Base-by-base conservation (phyloP, 1,140 invertebrate species). In the Drosophila mayri region DNA sequence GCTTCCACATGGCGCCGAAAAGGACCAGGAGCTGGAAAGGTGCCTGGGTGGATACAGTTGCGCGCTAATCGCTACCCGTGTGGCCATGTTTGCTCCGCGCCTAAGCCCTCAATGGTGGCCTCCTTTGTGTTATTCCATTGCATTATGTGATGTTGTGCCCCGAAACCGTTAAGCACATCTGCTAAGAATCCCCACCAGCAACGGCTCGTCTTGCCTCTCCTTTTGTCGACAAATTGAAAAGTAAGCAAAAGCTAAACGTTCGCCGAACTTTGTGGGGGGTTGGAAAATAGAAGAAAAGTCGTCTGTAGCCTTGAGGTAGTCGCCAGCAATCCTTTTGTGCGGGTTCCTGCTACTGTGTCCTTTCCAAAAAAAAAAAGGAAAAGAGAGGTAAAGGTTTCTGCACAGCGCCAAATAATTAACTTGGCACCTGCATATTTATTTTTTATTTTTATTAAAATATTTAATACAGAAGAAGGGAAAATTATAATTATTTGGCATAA, bases 171-270 rank as follows among this genome's bases (percentile, higher is more conserved):
- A 57, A 76, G 79, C 79, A 64, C 74, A 67, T 63, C 76, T 82
- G 81, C 68, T 18, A 41, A 55, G 28, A 38, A 40, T 35, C 38
- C 50, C 20, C 50, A 47, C 41, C 20, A 7, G 18, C 58, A 16
- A 16, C 4, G 3, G 41, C 20, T 22, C 22, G 32, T 7, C 38
- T 11, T 3, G 1, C 18, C 37, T 11, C 11, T 16, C 43, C 25
- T 25, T 30, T 50, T 11, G 12, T 38, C 66, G 60, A 22, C 43
- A 83, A 86, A 86, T 86, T 86, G 83, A 76, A 86, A 86, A 72
- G 83, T 87, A 86, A 86, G 83, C 83, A 83, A 55, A 22, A 80
- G 76, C 76, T 88, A 87, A 87, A 87, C 80, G 83, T 88, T 88
- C 61, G 18, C 67, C 84, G 60, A 82, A 79, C 83, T 72, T 82